Evolutionary conservation across 2,797 vertebrate species (phyloP).

Genomic region (Carapus acus): DNA sequence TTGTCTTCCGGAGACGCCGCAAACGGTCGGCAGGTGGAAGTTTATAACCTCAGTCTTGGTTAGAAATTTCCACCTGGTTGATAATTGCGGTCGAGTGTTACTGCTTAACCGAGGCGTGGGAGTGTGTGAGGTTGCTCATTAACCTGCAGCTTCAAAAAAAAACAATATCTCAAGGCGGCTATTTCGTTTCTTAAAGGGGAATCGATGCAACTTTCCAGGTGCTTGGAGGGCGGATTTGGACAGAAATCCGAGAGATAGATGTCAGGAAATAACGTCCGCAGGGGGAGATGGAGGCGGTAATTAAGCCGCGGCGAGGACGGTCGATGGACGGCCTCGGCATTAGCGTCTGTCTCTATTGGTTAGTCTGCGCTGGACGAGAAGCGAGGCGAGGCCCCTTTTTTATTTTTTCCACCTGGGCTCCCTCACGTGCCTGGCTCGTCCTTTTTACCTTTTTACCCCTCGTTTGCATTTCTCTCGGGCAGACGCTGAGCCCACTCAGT

Average conservation of each 20-base stretch:
- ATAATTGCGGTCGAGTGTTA: conserved; percentile 43
- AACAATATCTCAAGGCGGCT: background rate
- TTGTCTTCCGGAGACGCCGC: conserved; percentile 18
- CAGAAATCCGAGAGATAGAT: conserved; percentile 44
- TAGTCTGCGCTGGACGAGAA: conserved; percentile 35
- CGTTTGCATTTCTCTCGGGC: background rate
- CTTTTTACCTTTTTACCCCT: background rate
- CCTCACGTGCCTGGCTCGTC: conserved; percentile 5
- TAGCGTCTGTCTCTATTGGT: conserved; percentile 29
- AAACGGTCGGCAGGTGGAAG: background rate
- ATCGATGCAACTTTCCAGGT: conserved; percentile 39
- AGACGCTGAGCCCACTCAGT: background rate
- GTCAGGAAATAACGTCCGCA: conserved; percentile 52
- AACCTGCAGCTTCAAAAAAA: background rate
- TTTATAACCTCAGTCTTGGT: conserved; percentile 30
- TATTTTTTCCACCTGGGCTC: background rate
- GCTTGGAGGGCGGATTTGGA: conserved; percentile 47
- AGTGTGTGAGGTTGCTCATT: conserved; percentile 54
- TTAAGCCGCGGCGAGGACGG: conserved; percentile 64
- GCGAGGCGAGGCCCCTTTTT: conserved; percentile 9
- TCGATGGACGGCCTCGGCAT: conserved; percentile 51
- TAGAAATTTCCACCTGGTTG: conserved; percentile 26
- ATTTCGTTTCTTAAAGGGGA: conserved; percentile 17
- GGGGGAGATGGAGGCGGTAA: conserved; percentile 56
- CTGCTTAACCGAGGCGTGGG: conserved; percentile 34